These are phyloP conservation scores for Motacilla tschutschensis DNA, from an alignment of 2,113 vertebrate species.

Conservation along the genomic window DNA sequence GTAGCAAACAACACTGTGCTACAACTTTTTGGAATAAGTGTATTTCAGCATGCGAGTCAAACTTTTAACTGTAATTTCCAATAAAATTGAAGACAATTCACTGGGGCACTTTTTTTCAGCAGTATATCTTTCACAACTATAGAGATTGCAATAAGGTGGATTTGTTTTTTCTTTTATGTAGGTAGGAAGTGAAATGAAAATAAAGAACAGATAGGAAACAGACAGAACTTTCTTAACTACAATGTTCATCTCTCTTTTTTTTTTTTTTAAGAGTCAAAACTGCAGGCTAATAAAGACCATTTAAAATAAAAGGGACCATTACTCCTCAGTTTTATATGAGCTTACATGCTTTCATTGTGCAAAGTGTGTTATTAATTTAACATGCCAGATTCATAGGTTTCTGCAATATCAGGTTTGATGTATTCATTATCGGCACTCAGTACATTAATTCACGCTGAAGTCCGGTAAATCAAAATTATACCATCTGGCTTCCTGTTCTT, in stretches of 20 bases:
- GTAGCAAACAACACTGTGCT: neutral
- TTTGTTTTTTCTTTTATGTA: neutral
- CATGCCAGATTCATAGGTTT: slow-evolving; percentile 98
- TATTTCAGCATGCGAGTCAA: neutral
- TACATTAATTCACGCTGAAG: slow-evolving; percentile 97
- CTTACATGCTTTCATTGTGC: slow-evolving; percentile 83
- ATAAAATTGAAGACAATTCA: slow-evolving; percentile 17
- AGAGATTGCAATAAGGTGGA: neutral
- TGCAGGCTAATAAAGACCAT: slow-evolving; percentile 80
- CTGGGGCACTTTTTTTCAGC: neutral
- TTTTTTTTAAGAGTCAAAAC: slow-evolving; percentile 73
- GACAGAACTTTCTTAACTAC: slow-evolving; percentile 61
- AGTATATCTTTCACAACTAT: neutral
- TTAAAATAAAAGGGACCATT: slow-evolving; percentile 85
- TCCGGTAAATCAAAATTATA: slow-evolving; percentile 96
- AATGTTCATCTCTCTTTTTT: slow-evolving; percentile 22
- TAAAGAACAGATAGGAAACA: neutral
- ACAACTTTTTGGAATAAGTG: neutral
- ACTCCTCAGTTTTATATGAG: slow-evolving; percentile 82
- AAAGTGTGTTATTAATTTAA: slow-evolving; percentile 96
- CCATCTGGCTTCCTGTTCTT: slow-evolving; percentile 98
- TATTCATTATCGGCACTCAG: slow-evolving; percentile 93
- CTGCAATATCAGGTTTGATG: slow-evolving; percentile 96
- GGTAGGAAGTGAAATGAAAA: too few species aligned
- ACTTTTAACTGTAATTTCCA: neutral